A percentile compares a stretch with the other conserved stretches of the same genome.
Conservation (phyloP, 1,140 invertebrate species). For the Drosophila pruinosa region DNA sequence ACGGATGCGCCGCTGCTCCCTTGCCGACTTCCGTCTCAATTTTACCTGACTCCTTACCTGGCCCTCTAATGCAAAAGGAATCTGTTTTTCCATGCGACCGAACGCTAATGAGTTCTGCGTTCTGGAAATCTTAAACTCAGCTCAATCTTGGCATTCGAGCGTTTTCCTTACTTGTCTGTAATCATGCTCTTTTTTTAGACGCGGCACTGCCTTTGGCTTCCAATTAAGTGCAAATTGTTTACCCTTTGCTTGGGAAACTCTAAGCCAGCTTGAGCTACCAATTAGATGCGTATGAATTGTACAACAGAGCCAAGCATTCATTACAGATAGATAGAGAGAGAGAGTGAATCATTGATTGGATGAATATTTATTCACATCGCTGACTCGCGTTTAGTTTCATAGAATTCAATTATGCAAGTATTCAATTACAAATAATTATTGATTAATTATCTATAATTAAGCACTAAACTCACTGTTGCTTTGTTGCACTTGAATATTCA, state of each 20-base stretch:
- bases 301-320: neutral
- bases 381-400: too few relatives aligned
- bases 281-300: slow-evolving; percentile 7
- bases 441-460: too few relatives aligned
- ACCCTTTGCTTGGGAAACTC: slow-evolving; percentile 1
- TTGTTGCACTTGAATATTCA: too few relatives aligned
- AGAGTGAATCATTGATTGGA: neutral
- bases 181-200: slow-evolving; percentile 27
- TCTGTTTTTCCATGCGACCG: neutral
- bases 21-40: slow-evolving; percentile 15
- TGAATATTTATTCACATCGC: too few relatives aligned
- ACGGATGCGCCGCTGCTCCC: slow-evolving; percentile 26
- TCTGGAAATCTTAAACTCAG: slow-evolving; percentile 36
- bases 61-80: neutral
- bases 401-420: neutral
- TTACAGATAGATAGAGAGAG: neutral
- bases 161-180: neutral
- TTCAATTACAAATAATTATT: too few relatives aligned
- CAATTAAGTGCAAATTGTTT: slow-evolving; percentile 55
- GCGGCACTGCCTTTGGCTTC: slow-evolving; percentile 56
- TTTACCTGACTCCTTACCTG: slow-evolving; percentile 1
- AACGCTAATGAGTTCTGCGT: slow-evolving; percentile 35
- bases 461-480: too few relatives aligned
- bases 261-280: neutral
- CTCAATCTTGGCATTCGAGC: slow-evolving; percentile 33